These are phyloP conservation scores for Lates calcarifer DNA, from an alignment of 2,113 vertebrate species.

Conservation along the genomic window DNA sequence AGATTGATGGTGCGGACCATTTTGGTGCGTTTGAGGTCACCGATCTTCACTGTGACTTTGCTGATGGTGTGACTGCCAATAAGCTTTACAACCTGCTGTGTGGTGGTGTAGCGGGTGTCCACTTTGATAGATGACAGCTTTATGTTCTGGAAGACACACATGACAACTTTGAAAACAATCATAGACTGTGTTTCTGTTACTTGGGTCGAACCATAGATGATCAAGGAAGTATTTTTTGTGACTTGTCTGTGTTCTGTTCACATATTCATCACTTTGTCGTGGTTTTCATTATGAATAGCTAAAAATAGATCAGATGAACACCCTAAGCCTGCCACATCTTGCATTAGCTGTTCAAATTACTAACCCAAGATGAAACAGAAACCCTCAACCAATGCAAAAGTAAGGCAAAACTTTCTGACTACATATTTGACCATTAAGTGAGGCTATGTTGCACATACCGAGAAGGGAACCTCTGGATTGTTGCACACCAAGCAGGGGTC, in stretches of 20 bases:
- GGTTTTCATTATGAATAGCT: not conserved
- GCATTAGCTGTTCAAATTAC: not conserved
- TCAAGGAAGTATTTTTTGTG: too few relatives aligned
- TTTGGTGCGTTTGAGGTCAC: conserved; percentile 98
- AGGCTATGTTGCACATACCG: conserved; percentile 86
- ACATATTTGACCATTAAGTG: not conserved
- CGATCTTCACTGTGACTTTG: conserved; percentile 98
- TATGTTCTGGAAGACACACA: conserved; percentile 89
- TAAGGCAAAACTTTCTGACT: not conserved
- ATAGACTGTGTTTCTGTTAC: not conserved
- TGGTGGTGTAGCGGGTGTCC: conserved; percentile 98
- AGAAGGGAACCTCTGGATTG: conserved; percentile 98
- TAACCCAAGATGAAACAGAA: not conserved
- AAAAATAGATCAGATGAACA: not conserved
- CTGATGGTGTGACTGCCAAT: conserved; percentile 99
- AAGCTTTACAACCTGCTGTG: conserved; percentile 98
- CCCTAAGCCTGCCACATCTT: not conserved
- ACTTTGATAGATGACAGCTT: conserved; percentile 99
- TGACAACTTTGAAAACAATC: conserved; percentile 4
- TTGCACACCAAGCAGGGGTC: conserved; percentile 99
- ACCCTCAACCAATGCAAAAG: not conserved
- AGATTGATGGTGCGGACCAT: conserved; percentile 99
- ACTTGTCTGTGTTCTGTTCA: too few relatives aligned
- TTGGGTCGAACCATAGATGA: too few relatives aligned
- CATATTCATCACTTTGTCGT: not conserved